Evolutionary conservation across 2,113 vertebrate genomes (phyloP).

Genomic region (Gymnorhina tibicen): DNA sequence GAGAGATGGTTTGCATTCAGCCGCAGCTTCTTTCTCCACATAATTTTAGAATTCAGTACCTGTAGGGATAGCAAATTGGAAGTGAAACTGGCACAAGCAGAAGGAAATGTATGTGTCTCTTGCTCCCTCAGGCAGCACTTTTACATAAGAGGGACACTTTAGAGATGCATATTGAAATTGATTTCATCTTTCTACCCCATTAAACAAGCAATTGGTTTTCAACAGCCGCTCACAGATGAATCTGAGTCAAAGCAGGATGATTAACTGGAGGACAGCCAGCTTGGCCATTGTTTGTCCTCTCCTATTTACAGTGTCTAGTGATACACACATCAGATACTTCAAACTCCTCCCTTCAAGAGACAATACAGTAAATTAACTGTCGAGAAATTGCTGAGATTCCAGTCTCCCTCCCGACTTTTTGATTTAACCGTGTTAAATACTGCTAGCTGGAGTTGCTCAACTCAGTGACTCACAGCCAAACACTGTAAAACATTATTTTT

Average conservation of each 20-base stretch:
- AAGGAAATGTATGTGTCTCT: background rate
- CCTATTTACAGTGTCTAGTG: background rate
- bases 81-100: background rate
- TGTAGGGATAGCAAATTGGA: slow-evolving; percentile 6
- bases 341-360: background rate
- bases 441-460: background rate
- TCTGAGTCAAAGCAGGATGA: background rate
- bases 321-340: background rate
- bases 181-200: slow-evolving; percentile 48
- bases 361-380: background rate
- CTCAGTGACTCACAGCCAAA: background rate
- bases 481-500: background rate
- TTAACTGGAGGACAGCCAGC: slow-evolving; percentile 48
- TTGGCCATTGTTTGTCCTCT: slow-evolving; percentile 8
- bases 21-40: background rate
- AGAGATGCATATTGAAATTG: slow-evolving; percentile 13
- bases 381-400: background rate
- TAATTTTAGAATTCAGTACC: background rate
- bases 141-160: background rate
- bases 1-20: background rate
- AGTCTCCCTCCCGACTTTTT: background rate
- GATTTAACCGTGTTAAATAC: background rate
- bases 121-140: background rate
- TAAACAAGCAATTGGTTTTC: slow-evolving; percentile 59
- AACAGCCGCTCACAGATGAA: background rate